Conservation (phyloP, 2,113 vertebrate genomes). For the Sterna hirundo region DNA sequence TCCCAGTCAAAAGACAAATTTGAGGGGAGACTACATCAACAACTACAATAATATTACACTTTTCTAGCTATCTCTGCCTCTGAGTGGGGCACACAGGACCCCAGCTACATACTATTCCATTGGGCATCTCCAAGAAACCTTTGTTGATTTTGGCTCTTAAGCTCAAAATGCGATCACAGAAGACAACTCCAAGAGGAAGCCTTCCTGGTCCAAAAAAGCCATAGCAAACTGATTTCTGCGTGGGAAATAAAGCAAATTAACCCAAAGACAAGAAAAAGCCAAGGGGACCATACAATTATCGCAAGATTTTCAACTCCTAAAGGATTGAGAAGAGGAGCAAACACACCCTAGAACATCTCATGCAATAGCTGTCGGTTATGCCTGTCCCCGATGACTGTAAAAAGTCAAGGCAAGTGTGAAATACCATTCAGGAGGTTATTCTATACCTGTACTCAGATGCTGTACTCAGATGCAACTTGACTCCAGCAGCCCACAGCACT, state of each 20-base stretch:
- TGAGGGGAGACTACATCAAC: accelerated
- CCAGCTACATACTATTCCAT: neutral
- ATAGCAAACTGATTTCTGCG: neutral
- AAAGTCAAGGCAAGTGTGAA: neutral
- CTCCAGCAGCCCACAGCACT: neutral
- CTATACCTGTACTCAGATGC: neutral
- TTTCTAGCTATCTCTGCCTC: neutral
- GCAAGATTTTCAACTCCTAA: neutral
- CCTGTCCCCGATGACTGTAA: accelerated
- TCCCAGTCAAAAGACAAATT: neutral
- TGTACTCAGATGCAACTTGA: neutral
- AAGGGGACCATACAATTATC: neutral
- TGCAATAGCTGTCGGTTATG: neutral
- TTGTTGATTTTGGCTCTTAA: neutral
- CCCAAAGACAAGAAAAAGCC: neutral
- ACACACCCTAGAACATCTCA: neutral
- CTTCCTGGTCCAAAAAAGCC: neutral
- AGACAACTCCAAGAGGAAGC: neutral
- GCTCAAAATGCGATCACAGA: neutral
- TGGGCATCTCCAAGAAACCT: neutral
- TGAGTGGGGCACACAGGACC: neutral
- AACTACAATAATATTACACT: neutral
- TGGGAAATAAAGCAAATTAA: neutral
- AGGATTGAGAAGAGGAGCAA: neutral
- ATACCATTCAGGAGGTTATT: neutral